Base-by-base conservation (phyloP, 1,140 invertebrate species). In the Caerostris extrusa region DNA sequence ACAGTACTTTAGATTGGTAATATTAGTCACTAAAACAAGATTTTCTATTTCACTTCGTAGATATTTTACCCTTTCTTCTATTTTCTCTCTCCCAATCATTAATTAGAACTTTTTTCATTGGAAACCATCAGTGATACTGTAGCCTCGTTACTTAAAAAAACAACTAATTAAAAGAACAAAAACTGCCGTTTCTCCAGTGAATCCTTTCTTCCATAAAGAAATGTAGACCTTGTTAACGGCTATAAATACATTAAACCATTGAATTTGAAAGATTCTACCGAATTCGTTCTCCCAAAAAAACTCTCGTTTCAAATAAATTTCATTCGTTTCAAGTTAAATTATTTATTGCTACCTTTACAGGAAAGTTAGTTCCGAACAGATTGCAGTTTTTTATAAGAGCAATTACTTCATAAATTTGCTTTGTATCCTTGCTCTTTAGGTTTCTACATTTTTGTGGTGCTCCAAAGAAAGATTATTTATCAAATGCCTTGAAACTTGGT, bases 61-160 rank as follows among this genome's bases (percentile, higher is more conserved):
- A 34, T 34, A 34, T 34, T 34, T 34, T 34, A 34, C 34, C 34
- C 53, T 77, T 77, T 77, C 34, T n/a, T 34, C 50, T 7, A 14
- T 77, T 50, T 77, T 50, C 34, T 12, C 53, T 50, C 34, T 12
- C 53, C 71, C 71, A 50, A 12, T 77, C 34, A 77, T 77, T 77
- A 77, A 77, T 77, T 77, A 77, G 71, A 12, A 77, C 53, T 77
- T 77, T 77, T 77, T 69, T 7, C 71, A 12, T 53, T 77, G 53
- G 19, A 77, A 77, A 50, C 71, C 71, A 77, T 77, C 53, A 77
- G 34, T 77, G 71, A 53, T 12, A 34, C 10, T 53, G 71, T 34
- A 14, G 34, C 8, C 3, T 77, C 19, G 71, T 77, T 77, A 77
- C 71, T 77, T 50, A 77, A 77, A 77, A 77, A 77, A 77, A 77